Evolutionary conservation across 2,797 vertebrate genomes (phyloP), one percentile per base, ranked within the genome.

Genomic region (Oreochromis grahami): DNA sequence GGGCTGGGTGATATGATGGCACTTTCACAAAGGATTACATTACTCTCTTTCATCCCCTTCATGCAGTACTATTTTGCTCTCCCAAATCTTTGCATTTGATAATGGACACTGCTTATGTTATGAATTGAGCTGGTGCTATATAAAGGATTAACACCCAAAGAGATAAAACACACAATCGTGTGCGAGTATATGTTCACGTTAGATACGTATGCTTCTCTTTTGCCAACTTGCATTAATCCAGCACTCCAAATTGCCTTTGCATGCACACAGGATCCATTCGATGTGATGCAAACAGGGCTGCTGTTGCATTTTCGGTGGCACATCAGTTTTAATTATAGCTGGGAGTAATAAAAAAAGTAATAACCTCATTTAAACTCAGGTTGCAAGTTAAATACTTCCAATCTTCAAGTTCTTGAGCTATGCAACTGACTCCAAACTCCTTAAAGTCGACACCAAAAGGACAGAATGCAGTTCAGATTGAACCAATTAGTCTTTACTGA

Each of bases 11-110:
- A 95, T 93, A 92, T 82, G 87, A 94, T 87, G 87, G 91, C 87
- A 91, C 89, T 91, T 94, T 93, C 89, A 92, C 93, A 89, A 92
- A 91, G 93, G 93, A 95, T 93, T 93, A 94, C 87, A 93, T 93
- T 94, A 90, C 86, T 87, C 77, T 89, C 92, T 84, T 87, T 83
- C 81, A 79, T 84, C 70, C 86, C 63, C n/a, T 70, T 84, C 50
- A 70, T 53, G 65, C 74, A 55, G 48, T 78, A 50, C 84, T 86
- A 83, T 79, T 81, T 78, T 29, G 38, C 90, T 58, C 65, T 76
- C 63, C 34, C 77, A 84, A 81, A 65, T 89, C 79, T 87, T 84
- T 81, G 88, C 86, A 90, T 91, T 87, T 92, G 84, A 91, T 91
- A 93, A 94, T 87, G 81, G 89, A 94, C 82, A 77, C 83, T 76